These are phyloP conservation scores for Schlechtendalia chinensis DNA, from an alignment of 1,140 invertebrate genomes.

Conservation along the genomic window DNA sequence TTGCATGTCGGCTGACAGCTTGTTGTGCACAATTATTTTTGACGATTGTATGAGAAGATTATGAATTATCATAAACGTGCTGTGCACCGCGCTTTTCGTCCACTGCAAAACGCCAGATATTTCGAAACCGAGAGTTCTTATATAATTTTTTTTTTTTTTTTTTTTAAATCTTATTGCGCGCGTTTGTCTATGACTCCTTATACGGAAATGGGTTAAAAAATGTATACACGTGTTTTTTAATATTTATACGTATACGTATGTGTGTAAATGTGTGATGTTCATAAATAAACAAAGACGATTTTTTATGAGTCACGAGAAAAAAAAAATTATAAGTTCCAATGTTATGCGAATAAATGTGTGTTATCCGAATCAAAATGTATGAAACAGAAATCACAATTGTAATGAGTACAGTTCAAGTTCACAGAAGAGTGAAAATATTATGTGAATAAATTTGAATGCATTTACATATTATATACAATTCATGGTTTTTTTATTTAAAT, in stretches of 20 bases:
- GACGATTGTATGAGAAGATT: background rate
- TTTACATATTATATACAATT: background rate
- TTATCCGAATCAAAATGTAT: no score
- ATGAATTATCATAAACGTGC: background rate
- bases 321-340: no score
- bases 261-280: no score
- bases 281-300: no score
- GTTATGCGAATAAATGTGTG: no score
- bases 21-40: background rate
- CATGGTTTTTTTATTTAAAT: no score
- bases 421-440: background rate
- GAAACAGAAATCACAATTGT: background rate
- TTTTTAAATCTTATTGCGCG: no score
- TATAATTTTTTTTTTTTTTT: background rate
- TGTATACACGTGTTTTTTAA: no score
- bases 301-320: no score
- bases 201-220: no score
- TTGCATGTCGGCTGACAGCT: conserved; percentile 32
- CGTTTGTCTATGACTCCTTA: background rate
- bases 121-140: background rate
- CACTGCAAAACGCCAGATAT: no score
- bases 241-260: no score
- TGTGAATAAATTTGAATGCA: background rate
- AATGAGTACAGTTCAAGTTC: background rate
- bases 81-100: background rate